Conservation (phyloP, 2,888 invertebrate genomes). For the Timema podura region DNA sequence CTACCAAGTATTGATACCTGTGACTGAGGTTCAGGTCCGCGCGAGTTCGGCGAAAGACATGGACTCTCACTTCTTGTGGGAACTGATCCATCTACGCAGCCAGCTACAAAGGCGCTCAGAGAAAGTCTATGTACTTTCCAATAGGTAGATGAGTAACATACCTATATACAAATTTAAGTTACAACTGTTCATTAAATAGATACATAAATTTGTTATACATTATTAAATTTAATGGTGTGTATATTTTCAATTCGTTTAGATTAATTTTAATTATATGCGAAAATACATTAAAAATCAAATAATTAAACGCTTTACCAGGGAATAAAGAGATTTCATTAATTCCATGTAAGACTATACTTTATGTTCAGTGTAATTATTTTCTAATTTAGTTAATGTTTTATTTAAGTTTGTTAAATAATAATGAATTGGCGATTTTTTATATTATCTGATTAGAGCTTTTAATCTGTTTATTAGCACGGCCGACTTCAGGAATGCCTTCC, state of each 20-base stretch:
- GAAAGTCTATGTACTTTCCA: slow-evolving; percentile 93
- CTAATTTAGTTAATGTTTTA: neutral
- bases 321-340: neutral
- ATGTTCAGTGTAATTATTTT: neutral
- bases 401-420: neutral
- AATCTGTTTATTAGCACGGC: slow-evolving; percentile 63
- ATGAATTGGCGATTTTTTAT: neutral
- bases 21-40: slow-evolving; percentile 94
- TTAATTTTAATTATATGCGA: no score
- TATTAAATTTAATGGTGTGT: no score
- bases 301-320: neutral
- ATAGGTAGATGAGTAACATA: slow-evolving; percentile 59
- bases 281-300: no score
- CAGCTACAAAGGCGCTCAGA: slow-evolving; percentile 92
- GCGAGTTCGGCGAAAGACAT: slow-evolving; percentile 91
- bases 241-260: no score
- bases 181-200: no score
- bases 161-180: no score
- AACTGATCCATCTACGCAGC: slow-evolving; percentile 90
- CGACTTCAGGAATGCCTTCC: slow-evolving; percentile 94
- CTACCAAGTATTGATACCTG: slow-evolving; percentile 94
- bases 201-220: no score
- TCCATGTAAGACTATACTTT: neutral
- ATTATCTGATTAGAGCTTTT: slow-evolving; percentile 28
- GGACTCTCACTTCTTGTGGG: slow-evolving; percentile 97